Evolutionary conservation across 2,797 vertebrate genomes (phyloP), one percentile per base, ranked within the genome.

Genomic region (Buceros bicornis): DNA sequence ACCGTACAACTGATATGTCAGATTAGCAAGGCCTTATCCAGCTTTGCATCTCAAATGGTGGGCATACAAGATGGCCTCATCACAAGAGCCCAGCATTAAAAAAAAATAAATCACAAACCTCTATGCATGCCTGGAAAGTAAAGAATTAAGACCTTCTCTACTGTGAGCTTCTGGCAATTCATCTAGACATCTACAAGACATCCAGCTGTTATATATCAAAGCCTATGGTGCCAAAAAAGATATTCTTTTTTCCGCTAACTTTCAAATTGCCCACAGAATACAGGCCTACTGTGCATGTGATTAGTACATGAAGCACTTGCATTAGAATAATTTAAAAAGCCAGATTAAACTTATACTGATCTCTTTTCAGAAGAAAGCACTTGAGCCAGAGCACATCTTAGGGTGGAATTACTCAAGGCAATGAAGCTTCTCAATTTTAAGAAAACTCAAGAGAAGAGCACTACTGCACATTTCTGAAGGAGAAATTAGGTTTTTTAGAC

Each of bases 71-170:
- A 47, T 5, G 11, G 43, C 43, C 85, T 82, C 10, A 7, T 60
- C 47, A 29, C n/a, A 13, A 72, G 10, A 2, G 2, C 12, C 37
- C 62, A 62, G 37, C 0, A 0, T 0, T 48, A 43, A 85, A 73
- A 85, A 73, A 5, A 2, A 54, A 62, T 37, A 57, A 35, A 83
- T 43, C 37, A 56, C 50, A 90, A 64, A 66, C 3, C 1, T 10
- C 3, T n/a, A 35, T 3, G 16, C 0, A 0, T 13, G 78, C 13
- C 82, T 61, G 42, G 70, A 85, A 82, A 77, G 74, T 16, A 70
- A 70, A 71, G 45, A 85, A 69, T 43, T 57, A 65, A 54, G 51
- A 74, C 43, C 5, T 66, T 16, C 29, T 64, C 31, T 61, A 28
- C 13, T 10, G 26, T 6, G 16, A 64, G 26, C 33, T 67, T 47